Percentiles rank a stretch among this genome's conserved stretches.
These are phyloP conservation scores for Hymenopus coronatus DNA, from an alignment of 2,888 invertebrate genomes.

Conservation along the genomic window DNA sequence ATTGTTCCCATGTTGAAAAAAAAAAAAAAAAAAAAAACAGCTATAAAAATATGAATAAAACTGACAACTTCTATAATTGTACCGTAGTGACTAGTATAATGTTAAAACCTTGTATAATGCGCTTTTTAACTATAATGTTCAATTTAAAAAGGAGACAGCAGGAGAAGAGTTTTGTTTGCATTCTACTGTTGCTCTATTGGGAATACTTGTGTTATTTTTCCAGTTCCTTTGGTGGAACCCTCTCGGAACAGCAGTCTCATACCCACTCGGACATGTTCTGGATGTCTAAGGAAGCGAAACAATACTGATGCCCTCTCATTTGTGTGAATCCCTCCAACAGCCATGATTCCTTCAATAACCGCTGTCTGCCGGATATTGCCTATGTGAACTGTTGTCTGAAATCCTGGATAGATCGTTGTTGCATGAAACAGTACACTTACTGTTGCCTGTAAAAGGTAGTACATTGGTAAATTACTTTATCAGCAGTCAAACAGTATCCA, in stretches of 20 bases:
- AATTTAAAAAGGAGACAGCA: not conserved
- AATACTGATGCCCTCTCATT: constrained; percentile 83
- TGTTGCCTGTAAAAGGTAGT: constrained; percentile 63
- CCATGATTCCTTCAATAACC: constrained; percentile 56
- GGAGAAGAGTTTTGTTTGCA: not conserved
- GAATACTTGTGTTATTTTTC: constrained; percentile 75
- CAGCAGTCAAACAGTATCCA: not conserved
- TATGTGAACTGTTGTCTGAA: constrained; percentile 91
- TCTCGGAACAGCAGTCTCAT: constrained; percentile 80
- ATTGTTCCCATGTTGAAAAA: not conserved
- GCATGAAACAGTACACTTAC: constrained; percentile 87
- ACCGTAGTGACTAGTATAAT: not conserved
- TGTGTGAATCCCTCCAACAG: constrained; percentile 65
- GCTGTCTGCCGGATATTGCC: constrained; percentile 95
- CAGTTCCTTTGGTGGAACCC: constrained; percentile 82
- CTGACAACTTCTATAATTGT: not conserved
- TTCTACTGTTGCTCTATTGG: constrained; percentile 43
- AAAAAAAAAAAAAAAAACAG: not conserved
- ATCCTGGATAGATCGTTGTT: constrained; percentile 77
- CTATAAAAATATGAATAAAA: not conserved
- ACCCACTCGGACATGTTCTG: constrained; percentile 80
- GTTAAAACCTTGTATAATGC: not conserved
- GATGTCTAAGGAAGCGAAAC: constrained; percentile 84
- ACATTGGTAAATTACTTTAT: not conserved
- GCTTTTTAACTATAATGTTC: not conserved